A percentile compares a stretch with the other conserved stretches of the same genome.
phyloP scores from a whole-genome alignment of 2,797 vertebrate genomes.

The Luscinia luscinia region DNA sequence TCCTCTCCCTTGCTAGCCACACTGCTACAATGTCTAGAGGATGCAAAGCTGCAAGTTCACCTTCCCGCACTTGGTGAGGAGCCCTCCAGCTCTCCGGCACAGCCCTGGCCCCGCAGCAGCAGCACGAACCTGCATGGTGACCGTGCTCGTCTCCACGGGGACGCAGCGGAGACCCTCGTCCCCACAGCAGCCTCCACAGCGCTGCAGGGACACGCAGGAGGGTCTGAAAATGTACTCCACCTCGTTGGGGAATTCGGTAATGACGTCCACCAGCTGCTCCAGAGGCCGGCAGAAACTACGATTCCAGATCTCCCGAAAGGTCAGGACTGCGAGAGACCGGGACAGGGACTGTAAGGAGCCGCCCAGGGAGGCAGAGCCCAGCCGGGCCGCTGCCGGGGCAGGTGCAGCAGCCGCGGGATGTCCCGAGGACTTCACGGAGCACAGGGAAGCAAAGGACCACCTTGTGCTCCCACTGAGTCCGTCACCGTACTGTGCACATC shows the following conservation, averaged over 20 bases:
- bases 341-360: background rate
- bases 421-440: background rate
- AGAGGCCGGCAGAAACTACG: conserved; percentile 92
- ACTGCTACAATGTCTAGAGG: background rate
- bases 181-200: conserved; percentile 92
- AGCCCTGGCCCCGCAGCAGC: background rate
- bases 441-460: background rate
- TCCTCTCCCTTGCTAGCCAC: background rate
- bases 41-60: background rate
- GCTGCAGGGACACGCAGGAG: conserved; percentile 89
- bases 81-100: accelerated
- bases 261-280: conserved; percentile 90
- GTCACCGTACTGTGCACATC: background rate
- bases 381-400: background rate
- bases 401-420: background rate
- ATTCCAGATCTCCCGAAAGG: conserved; percentile 92
- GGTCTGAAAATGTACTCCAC: conserved; percentile 93
- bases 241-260: conserved; percentile 88
- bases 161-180: conserved; percentile 91
- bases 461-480: background rate
- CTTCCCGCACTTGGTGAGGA: accelerated
- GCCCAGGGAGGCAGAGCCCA: background rate
- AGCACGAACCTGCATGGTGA: conserved; percentile 90
- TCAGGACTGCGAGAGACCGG: conserved; percentile 79
- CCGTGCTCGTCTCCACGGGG: conserved; percentile 82